Evolutionary conservation across 2,888 invertebrate genomes (phyloP).

Genomic region (Amphipyra tragopoginis): DNA sequence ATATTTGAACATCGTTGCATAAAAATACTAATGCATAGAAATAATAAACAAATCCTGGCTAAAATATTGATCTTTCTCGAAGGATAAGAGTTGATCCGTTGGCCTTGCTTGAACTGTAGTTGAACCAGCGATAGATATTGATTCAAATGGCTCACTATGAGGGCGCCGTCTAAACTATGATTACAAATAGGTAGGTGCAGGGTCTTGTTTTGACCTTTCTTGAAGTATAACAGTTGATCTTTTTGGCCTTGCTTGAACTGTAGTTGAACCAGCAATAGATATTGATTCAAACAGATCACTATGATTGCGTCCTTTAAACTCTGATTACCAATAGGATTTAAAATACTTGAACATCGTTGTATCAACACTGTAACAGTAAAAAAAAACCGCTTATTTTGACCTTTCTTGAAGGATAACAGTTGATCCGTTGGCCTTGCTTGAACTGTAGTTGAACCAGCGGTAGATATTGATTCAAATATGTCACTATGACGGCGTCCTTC

Average conservation of each 20-base stretch:
- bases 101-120: slow-evolving; percentile 23
- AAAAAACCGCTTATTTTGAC: slow-evolving; percentile 21
- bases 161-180: not conserved
- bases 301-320: not conserved
- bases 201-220: slow-evolving; percentile 13
- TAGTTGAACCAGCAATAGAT: slow-evolving; percentile 28
- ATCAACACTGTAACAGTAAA: not conserved
- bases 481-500: not conserved
- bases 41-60: slow-evolving; percentile 26
- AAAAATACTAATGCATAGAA: not conserved
- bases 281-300: slow-evolving; percentile 40
- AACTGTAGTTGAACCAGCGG: slow-evolving; percentile 13
- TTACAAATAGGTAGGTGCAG: too few relatives aligned
- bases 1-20: too few relatives aligned
- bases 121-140: slow-evolving; percentile 38
- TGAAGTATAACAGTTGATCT: slow-evolving; percentile 32
- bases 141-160: slow-evolving; percentile 27
- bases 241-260: slow-evolving; percentile 20
- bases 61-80: slow-evolving; percentile 6
- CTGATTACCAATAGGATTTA: too few relatives aligned
- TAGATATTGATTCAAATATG: slow-evolving; percentile 45
- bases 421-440: slow-evolving; percentile 37
- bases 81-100: slow-evolving; percentile 33
- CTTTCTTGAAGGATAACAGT: slow-evolving; percentile 18
- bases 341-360: not conserved